phyloP scores from a whole-genome alignment of 2,888 invertebrate species.

The Congeria kusceri region DNA sequence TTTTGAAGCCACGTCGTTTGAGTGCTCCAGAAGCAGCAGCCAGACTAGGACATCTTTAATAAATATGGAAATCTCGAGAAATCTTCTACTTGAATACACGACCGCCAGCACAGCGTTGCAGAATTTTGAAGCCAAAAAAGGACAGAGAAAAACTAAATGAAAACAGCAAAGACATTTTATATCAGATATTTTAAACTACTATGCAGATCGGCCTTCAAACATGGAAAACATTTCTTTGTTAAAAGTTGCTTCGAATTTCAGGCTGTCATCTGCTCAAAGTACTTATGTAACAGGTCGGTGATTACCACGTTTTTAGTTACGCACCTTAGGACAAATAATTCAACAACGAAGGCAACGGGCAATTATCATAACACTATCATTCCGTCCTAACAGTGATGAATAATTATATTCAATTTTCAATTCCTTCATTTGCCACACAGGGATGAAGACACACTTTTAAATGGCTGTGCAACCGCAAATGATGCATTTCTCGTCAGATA shows the following conservation, averaged over 20 bases:
- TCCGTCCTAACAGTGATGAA: constrained; percentile 25
- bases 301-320: constrained; percentile 20
- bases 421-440: constrained; percentile 44
- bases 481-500: constrained; percentile 38
- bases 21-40: constrained; percentile 16
- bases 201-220: constrained; percentile 23
- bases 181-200: constrained; percentile 23
- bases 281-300: neutral
- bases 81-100: constrained; percentile 26
- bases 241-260: constrained; percentile 28
- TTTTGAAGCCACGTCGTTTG: constrained; percentile 13
- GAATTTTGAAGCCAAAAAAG: constrained; percentile 17
- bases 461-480: constrained; percentile 15
- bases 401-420: constrained; percentile 43
- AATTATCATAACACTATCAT: constrained; percentile 31
- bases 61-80: constrained; percentile 14
- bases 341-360: constrained; percentile 17
- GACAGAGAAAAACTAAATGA: neutral
- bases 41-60: constrained; percentile 22
- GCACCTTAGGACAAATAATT: constrained; percentile 5
- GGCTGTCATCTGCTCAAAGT: neutral
- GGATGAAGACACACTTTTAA: constrained; percentile 26
- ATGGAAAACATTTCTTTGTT: constrained; percentile 23
- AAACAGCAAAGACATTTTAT: constrained; percentile 27
- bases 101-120: constrained; percentile 5